These are phyloP conservation scores for Gallinago media DNA, from an alignment of 2,113 vertebrate genomes.

Conservation along the genomic window DNA sequence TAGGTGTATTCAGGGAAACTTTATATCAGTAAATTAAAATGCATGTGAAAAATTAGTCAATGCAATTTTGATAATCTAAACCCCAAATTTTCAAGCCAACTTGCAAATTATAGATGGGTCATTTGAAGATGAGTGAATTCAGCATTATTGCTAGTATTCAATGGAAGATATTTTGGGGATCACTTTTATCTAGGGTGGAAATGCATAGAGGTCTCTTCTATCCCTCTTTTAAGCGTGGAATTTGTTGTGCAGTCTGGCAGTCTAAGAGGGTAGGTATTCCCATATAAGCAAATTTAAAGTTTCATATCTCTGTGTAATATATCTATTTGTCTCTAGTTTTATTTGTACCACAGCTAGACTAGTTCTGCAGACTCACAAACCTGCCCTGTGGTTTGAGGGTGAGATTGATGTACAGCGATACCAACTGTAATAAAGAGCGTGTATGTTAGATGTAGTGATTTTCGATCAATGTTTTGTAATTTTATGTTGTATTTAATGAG, in stretches of 20 bases:
- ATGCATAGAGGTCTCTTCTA: neutral
- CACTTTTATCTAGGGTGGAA: neutral
- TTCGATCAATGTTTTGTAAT: neutral
- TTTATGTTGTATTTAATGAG: constrained; percentile 45
- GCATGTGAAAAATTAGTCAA: neutral
- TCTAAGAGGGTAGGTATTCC: neutral
- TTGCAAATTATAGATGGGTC: neutral
- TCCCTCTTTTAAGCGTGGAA: neutral
- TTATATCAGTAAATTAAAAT: neutral
- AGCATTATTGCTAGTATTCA: neutral
- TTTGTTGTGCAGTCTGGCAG: neutral
- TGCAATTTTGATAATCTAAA: neutral
- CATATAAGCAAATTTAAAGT: neutral
- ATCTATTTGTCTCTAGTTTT: neutral
- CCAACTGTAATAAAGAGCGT: neutral
- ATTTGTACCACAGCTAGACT: neutral
- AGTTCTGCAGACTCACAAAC: neutral
- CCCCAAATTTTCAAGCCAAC: neutral
- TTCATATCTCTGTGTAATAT: neutral
- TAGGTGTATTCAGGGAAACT: neutral
- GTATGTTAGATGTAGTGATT: constrained; percentile 10
- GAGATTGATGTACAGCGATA: neutral
- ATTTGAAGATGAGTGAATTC: neutral
- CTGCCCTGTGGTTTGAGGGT: neutral
- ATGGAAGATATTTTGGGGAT: neutral